Percentiles rank a stretch among this genome's conserved stretches.
Evolutionary conservation across 2,113 vertebrate genomes (phyloP).

Genomic region (Naja naja): DNA sequence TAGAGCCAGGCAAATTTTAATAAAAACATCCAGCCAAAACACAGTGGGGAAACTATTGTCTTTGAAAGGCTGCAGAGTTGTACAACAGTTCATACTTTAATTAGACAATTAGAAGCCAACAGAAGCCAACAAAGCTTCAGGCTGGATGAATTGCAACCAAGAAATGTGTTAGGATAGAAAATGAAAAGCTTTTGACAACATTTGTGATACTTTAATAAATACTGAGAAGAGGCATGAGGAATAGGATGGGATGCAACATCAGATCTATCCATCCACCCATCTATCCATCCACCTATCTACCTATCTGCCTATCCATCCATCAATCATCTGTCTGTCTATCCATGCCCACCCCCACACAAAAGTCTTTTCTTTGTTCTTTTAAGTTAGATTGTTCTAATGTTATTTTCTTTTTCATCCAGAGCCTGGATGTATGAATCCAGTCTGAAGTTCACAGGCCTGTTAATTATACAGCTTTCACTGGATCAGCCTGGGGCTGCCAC

Average conservation of each 20-base stretch:
- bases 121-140: slow-evolving; percentile 52
- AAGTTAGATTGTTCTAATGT: not conserved
- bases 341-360: not conserved
- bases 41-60: not conserved
- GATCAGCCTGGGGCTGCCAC: not conserved
- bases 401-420: not conserved
- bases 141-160: slow-evolving; percentile 44
- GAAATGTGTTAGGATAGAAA: slow-evolving; percentile 26
- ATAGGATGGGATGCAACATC: slow-evolving; percentile 16
- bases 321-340: too few relatives aligned
- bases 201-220: slow-evolving; percentile 30
- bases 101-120: slow-evolving; percentile 58
- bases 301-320: too few relatives aligned
- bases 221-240: not conserved
- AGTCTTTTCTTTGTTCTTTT: not conserved
- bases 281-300: too few relatives aligned
- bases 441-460: not conserved
- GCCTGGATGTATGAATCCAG: not conserved
- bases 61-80: slow-evolving; percentile 18
- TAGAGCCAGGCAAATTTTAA: not conserved
- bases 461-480: not conserved
- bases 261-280: not conserved
- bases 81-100: slow-evolving; percentile 48
- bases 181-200: slow-evolving; percentile 32
- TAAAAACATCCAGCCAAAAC: not conserved